A percentile compares a stretch with the other conserved stretches of the same genome.
These are phyloP conservation scores for Glomeris maerens DNA, from an alignment of 1,140 invertebrate genomes.

Conservation along the genomic window DNA sequence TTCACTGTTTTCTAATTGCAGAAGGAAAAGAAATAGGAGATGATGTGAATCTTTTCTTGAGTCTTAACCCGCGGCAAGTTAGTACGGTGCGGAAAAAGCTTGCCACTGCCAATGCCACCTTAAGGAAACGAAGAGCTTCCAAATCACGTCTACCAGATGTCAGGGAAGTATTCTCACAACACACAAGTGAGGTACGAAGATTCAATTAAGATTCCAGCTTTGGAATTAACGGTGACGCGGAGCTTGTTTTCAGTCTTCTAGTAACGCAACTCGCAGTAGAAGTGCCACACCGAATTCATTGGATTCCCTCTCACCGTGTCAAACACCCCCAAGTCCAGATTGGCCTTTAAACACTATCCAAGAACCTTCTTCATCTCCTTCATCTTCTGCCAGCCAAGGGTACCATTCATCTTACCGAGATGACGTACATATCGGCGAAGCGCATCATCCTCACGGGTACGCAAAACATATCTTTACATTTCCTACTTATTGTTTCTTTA, in stretches of 20 bases:
- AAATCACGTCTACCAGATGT: neutral
- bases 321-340: conserved; percentile 21
- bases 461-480: neutral
- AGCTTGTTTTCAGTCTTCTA: conserved; percentile 38
- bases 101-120: conserved; percentile 1
- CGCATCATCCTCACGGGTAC: neutral
- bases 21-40: no score
- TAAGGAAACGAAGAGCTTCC: neutral
- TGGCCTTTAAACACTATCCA: neutral
- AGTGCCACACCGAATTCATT: conserved; percentile 75
- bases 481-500: neutral
- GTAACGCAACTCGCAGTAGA: conserved; percentile 56
- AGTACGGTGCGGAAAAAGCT: conserved; percentile 23
- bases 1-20: no score
- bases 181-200: conserved; percentile 5
- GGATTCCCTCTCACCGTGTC: conserved; percentile 33
- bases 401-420: conserved; percentile 4
- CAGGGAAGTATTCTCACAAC: conserved; percentile 7
- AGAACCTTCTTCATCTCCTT: no score
- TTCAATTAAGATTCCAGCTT: conserved; percentile 10
- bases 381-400: conserved; percentile 7
- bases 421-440: neutral
- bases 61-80: no score
- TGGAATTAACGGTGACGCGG: neutral
- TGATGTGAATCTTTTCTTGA: no score